phyloP scores from a whole-genome alignment of 2,888 invertebrate genomes.

The Caenorhabditis sinica region DNA sequence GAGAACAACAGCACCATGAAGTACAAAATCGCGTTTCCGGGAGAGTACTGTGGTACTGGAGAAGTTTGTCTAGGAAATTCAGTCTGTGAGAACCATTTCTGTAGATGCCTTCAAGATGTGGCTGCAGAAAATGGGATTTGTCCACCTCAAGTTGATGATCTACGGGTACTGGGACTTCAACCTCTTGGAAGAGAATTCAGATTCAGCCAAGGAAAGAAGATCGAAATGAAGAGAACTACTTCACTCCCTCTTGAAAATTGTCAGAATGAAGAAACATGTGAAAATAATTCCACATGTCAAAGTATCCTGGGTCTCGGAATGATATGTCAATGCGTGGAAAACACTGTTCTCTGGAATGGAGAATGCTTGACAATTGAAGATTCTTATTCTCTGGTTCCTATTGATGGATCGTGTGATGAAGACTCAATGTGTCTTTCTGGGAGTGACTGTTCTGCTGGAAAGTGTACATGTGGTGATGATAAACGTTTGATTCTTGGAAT shows the following conservation, averaged over 20 bases:
- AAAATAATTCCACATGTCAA: constrained; percentile 76
- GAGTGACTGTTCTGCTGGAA: constrained; percentile 67
- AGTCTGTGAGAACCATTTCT: constrained; percentile 76
- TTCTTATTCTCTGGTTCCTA: constrained; percentile 63
- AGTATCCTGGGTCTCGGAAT: constrained; percentile 74
- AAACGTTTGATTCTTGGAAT: constrained; percentile 75
- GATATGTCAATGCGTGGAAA: constrained; percentile 77
- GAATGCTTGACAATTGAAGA: constrained; percentile 71
- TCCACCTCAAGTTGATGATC: constrained; percentile 57
- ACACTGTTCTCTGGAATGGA: constrained; percentile 67
- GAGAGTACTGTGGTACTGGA: constrained; percentile 78
- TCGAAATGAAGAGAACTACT: constrained; percentile 55
- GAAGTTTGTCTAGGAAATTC: constrained; percentile 79
- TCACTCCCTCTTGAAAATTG: constrained; percentile 76
- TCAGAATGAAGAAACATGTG: constrained; percentile 73
- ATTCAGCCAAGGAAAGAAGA: constrained; percentile 54
- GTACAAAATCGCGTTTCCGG: constrained; percentile 77
- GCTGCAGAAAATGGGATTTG: constrained; percentile 78
- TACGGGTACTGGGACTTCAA: constrained; percentile 48
- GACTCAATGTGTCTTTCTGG: constrained; percentile 77
- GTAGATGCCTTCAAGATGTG: constrained; percentile 78
- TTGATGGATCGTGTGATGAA: constrained; percentile 69
- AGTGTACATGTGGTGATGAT: constrained; percentile 71
- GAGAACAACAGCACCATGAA: constrained; percentile 54
- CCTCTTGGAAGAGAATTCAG: constrained; percentile 51